Conservation (phyloP, 2,797 vertebrate species). For the Sparus aurata region DNA sequence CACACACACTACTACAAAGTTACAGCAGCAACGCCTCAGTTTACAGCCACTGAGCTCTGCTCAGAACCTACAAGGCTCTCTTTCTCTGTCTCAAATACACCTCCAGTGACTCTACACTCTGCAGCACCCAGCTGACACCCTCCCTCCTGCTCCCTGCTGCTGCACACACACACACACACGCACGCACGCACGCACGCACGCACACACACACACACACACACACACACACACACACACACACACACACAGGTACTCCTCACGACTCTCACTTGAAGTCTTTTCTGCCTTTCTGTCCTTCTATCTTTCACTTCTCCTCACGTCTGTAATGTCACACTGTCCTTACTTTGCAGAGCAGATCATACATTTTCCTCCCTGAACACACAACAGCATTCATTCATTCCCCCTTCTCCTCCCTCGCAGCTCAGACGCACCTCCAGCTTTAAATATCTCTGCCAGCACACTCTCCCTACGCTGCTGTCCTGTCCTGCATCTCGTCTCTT, state of each 20-base stretch:
- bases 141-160: constrained; percentile 51
- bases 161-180: no score
- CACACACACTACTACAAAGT: constrained; percentile 45
- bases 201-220: constrained; percentile 58
- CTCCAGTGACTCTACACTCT: constrained; percentile 61
- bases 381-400: constrained; percentile 47
- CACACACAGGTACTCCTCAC: constrained; percentile 38
- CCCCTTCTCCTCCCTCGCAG: constrained; percentile 26
- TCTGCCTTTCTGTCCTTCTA: constrained; percentile 13
- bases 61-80: constrained; percentile 56
- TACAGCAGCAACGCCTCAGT: constrained; percentile 50
- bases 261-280: constrained; percentile 29
- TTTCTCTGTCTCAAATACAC: constrained; percentile 66
- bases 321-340: background rate
- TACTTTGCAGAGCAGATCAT: constrained; percentile 22
- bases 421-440: constrained; percentile 45
- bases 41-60: constrained; percentile 59
- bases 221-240: constrained; percentile 52
- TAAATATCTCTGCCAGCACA: constrained; percentile 14
- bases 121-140: constrained; percentile 61
- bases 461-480: constrained; percentile 22
- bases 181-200: constrained; percentile 44
- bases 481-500: constrained; percentile 37
- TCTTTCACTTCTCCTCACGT: constrained; percentile 22
- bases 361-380: constrained; percentile 16